A percentile compares a stretch with the other conserved stretches of the same genome.
Evolutionary conservation across 2,113 vertebrate species (phyloP).

Genomic region (Xiphophorus couchianus): DNA sequence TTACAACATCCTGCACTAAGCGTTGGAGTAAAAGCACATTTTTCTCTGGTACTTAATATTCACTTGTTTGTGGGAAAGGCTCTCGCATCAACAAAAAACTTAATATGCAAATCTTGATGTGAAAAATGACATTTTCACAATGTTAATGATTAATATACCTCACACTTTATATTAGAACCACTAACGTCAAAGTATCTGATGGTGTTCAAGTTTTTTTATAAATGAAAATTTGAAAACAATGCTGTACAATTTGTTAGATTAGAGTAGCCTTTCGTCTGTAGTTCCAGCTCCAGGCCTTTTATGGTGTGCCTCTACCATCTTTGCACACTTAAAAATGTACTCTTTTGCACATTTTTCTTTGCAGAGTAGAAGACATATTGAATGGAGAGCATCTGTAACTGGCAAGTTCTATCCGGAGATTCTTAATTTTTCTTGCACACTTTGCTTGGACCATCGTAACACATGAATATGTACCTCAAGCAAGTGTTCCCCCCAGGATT

Average conservation of each 20-base stretch:
- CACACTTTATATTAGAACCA: neutral
- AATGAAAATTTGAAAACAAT: neutral
- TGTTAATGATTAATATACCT: too few species aligned
- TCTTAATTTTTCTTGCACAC: neutral
- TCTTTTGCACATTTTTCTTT: too few species aligned
- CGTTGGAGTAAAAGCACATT: neutral
- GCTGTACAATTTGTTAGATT: too few species aligned
- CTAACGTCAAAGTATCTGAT: neutral
- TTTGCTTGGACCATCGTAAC: neutral
- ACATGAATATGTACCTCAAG: neutral
- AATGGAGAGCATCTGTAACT: too few species aligned
- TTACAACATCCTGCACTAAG: neutral
- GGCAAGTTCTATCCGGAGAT: too few species aligned
- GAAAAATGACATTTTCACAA: too few species aligned
- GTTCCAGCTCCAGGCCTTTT: too few species aligned
- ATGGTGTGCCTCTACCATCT: too few species aligned
- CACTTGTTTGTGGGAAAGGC: slow-evolving; percentile 14
- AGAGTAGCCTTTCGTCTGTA: too few species aligned
- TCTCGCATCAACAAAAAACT: neutral
- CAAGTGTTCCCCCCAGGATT: neutral
- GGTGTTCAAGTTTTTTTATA: neutral
- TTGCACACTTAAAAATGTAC: too few species aligned
- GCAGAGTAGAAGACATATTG: too few species aligned
- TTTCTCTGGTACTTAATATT: neutral
- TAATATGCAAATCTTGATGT: too few species aligned